Evolutionary conservation across 2,888 invertebrate genomes (phyloP).

Genomic region (Rhagonycha lutea): DNA sequence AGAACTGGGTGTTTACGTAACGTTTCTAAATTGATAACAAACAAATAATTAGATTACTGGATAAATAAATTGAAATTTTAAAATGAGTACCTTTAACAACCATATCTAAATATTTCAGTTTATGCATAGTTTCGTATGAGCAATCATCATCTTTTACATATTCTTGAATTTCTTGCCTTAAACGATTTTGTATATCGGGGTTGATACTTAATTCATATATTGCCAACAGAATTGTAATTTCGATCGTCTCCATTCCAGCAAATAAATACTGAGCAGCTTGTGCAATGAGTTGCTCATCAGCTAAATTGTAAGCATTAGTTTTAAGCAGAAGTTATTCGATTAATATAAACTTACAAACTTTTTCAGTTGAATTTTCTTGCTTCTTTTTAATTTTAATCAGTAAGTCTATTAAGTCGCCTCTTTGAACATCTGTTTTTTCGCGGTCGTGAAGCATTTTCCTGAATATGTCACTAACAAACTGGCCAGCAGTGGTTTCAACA

Average conservation of each 20-base stretch:
- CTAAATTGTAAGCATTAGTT: not conserved
- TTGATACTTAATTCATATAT: constrained; percentile 55
- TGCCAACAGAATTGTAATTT: constrained; percentile 54
- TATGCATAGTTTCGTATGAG: constrained; percentile 54
- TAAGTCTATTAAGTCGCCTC: constrained; percentile 56
- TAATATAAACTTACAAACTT: constrained; percentile 19
- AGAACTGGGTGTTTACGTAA: constrained; percentile 53
- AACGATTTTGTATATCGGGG: constrained; percentile 54
- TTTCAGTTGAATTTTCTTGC: constrained; percentile 26
- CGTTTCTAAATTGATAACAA: constrained; percentile 48
- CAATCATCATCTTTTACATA: constrained; percentile 45
- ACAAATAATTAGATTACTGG: not conserved
- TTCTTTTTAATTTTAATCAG: constrained; percentile 47
- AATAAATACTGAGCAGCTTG: constrained; percentile 58
- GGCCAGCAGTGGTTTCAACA: constrained; percentile 43
- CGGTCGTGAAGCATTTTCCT: constrained; percentile 44
- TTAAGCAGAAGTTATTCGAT: not conserved
- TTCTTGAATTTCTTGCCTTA: constrained; percentile 53
- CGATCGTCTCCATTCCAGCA: constrained; percentile 61
- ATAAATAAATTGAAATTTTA: constrained; percentile 19
- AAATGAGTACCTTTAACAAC: constrained; percentile 52
- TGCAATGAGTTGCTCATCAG: not conserved
- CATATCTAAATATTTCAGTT: constrained; percentile 59
- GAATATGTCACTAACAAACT: constrained; percentile 47
- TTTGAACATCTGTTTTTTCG: constrained; percentile 39